Evolutionary conservation across 2,888 invertebrate species (phyloP), one percentile per base, ranked within the genome.

Genomic region (Cataglyphis rosenhaueri): DNA sequence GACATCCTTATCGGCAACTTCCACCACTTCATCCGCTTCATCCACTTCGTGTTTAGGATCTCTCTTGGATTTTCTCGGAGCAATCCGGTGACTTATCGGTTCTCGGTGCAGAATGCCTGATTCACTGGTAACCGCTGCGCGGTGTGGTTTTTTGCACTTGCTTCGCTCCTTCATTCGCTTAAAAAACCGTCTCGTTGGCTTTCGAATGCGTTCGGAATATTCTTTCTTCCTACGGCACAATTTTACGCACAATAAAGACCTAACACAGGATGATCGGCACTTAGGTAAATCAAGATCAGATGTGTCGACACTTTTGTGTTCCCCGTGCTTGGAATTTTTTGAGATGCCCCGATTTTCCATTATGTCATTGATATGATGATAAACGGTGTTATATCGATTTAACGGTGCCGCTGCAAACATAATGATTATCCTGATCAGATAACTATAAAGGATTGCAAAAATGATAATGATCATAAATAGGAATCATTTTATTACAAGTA

Each of bases 161-260:
- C 44, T 18, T 48, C 65, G 78, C 12, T 32, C 25, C 44, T 57
- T 86, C 2, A 84, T 12, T 3, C 41, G 59, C 25, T 76, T 10
- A 18, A 64, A 52, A 18, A 79, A 25, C 8, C 35, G 55, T n/a
- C 21, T 25, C 41, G 41, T 74, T 3, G 35, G 32, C 12, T 70
- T 55, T 1, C 15, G 18, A 18, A 55, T 10, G 10, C 0, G 18
- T 6, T 44, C 9, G 52, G 21, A 65, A 0, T 6, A 12, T 41
- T 44, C 57, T 15, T 57, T 70, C 25, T 52, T 55, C 6, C 55
- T 32, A 32, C 52, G 83, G 64, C 84, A 88, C 18, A 52, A 25
- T 57, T 52, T 66, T 1, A 12, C 38, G 9, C 52, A 81, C 59
- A 78, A 84, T 25, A 35, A 29, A 55, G 2, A n/a, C 6, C 44